Percentiles rank a stretch among this genome's conserved stretches.
These are phyloP conservation scores for Sphenopsis melanotis DNA, from an alignment of 2,797 vertebrate genomes.

Conservation along the genomic window DNA sequence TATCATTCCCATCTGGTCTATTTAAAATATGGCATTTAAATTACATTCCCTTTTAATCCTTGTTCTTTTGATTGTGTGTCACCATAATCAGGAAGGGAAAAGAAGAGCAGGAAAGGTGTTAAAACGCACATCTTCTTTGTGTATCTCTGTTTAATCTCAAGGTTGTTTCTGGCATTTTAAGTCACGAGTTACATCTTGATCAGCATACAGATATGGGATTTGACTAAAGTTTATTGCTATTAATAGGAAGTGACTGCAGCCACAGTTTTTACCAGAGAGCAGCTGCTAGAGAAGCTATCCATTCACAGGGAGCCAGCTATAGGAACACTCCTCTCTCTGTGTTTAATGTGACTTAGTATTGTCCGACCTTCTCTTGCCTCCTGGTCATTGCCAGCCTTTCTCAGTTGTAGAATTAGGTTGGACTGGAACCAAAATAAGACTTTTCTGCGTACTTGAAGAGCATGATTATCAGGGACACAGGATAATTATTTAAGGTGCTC, in stretches of 20 bases:
- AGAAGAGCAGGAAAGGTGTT: not conserved
- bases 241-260: conserved; percentile 60
- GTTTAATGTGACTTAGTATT: not conserved
- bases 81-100: not conserved
- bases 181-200: conserved; percentile 21
- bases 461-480: not conserved
- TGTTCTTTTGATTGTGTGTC: not conserved
- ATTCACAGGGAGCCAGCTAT: conserved; percentile 53
- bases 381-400: not conserved
- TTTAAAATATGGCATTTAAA: conserved; percentile 6
- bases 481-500: not conserved
- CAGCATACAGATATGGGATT: conserved; percentile 36
- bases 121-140: not conserved
- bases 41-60: conserved; percentile 10
- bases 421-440: not conserved
- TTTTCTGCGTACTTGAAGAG: not conserved
- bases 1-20: not conserved
- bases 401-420: not conserved
- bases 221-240: conserved; percentile 65
- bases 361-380: not conserved
- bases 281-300: conserved; percentile 53
- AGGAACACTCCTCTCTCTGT: not conserved
- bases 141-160: conserved; percentile 4
- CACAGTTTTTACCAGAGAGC: conserved; percentile 49
- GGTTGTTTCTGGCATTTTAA: conserved; percentile 26